These are phyloP conservation scores for Tinea trinotella DNA, from an alignment of 2,888 invertebrate species.

Conservation along the genomic window DNA sequence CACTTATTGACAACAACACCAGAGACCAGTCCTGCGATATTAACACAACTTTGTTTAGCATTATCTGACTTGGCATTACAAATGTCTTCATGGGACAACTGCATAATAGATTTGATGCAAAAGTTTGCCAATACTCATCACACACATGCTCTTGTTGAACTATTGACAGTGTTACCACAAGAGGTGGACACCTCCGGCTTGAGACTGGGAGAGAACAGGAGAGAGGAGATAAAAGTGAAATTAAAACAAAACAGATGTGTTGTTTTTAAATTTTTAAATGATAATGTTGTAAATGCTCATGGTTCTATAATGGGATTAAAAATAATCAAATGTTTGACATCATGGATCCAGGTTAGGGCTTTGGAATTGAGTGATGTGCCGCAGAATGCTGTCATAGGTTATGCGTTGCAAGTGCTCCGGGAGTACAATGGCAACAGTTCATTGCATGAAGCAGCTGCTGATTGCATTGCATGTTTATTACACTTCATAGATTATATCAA, in stretches of 20 bases:
- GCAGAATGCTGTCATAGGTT: constrained; percentile 80
- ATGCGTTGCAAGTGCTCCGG: constrained; percentile 79
- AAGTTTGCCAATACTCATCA: constrained; percentile 78
- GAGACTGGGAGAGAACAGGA: constrained; percentile 91
- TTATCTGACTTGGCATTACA: constrained; percentile 94
- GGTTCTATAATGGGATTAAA: constrained; percentile 80
- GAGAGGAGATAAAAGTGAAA: constrained; percentile 87
- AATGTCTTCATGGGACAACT: constrained; percentile 94
- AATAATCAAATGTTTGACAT: constrained; percentile 88
- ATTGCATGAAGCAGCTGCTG: constrained; percentile 91
- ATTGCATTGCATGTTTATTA: constrained; percentile 89
- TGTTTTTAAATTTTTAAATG: constrained; percentile 85
- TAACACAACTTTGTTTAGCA: constrained; percentile 93
- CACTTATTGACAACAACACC: constrained; percentile 87
- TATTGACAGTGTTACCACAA: constrained; percentile 95
- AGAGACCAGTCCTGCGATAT: constrained; percentile 85
- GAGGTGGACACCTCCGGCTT: constrained; percentile 89
- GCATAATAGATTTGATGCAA: constrained; percentile 86
- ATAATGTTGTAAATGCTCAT: constrained; percentile 78
- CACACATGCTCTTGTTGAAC: constrained; percentile 89
- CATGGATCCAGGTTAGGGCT: constrained; percentile 91
- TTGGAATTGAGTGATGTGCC: constrained; percentile 82
- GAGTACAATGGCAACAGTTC: constrained; percentile 73
- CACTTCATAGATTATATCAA: constrained; percentile 80
- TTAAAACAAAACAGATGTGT: constrained; percentile 81